Conservation (phyloP, 2,888 invertebrate species). For the Pyrochroa serraticornis region DNA sequence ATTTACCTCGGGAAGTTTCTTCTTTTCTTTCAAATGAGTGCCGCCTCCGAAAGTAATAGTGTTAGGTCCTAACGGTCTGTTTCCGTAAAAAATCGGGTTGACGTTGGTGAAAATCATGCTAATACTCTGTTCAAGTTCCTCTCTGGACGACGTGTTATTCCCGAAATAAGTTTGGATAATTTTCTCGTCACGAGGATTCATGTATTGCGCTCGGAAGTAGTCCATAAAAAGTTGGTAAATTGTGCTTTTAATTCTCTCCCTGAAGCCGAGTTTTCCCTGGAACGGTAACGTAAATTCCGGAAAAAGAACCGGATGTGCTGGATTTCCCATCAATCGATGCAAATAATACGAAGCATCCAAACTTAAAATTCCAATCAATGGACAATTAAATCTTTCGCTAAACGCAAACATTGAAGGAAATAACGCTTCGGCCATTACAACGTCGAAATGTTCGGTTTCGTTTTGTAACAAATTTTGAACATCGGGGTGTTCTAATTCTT, state of each 20-base stretch:
- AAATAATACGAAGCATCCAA: conserved; percentile 24
- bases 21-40: conserved; percentile 31
- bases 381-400: conserved; percentile 36
- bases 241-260: conserved; percentile 42
- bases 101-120: conserved; percentile 43
- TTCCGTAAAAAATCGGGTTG: conserved; percentile 40
- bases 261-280: conserved; percentile 47
- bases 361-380: conserved; percentile 36
- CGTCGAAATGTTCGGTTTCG: conserved; percentile 38
- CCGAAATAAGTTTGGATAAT: conserved; percentile 38
- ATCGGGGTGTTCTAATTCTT: conserved; percentile 33
- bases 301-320: conserved; percentile 31
- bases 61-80: conserved; percentile 40
- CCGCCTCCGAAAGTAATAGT: conserved; percentile 42
- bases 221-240: conserved; percentile 14
- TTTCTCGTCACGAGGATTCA: conserved; percentile 1
- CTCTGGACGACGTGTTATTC: conserved; percentile 35
- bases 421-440: conserved; percentile 40
- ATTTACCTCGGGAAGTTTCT: conserved; percentile 14
- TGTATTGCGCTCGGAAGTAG: background rate
- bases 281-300: conserved; percentile 36
- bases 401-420: conserved; percentile 36
- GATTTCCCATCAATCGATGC: conserved; percentile 36
- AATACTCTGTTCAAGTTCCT: conserved; percentile 39
- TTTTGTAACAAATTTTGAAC: conserved; percentile 34